Conservation (phyloP, 2,113 vertebrate genomes). For the Bufo gargarizans region DNA sequence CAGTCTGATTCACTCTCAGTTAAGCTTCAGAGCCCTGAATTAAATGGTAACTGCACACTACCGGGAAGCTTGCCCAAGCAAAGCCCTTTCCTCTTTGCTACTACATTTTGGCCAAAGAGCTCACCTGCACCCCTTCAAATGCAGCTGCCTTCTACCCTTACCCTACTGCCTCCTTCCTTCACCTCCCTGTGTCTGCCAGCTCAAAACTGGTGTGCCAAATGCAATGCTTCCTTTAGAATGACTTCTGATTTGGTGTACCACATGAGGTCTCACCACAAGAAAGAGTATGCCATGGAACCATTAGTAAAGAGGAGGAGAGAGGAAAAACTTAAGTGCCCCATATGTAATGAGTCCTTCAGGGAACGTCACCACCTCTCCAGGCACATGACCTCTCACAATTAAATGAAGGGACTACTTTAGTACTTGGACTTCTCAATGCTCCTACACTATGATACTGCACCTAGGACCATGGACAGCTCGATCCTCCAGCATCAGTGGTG, state of each 20-base stretch:
- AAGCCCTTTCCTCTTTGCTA: constrained; percentile 90
- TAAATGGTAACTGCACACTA: constrained; percentile 73
- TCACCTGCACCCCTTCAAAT: constrained; percentile 85
- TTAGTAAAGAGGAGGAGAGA: constrained; percentile 91
- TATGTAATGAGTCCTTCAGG: constrained; percentile 96
- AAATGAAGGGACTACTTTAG: constrained; percentile 59
- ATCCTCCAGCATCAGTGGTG: constrained; percentile 49
- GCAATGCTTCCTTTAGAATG: constrained; percentile 98
- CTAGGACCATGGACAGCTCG: neutral
- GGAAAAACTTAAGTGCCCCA: constrained; percentile 97
- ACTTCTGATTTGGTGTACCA: constrained; percentile 98
- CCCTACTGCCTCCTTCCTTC: constrained; percentile 93
- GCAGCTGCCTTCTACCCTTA: constrained; percentile 91
- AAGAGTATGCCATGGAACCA: constrained; percentile 93
- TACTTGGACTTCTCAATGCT: neutral
- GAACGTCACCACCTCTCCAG: constrained; percentile 96
- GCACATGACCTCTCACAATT: constrained; percentile 98
- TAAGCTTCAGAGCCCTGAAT: constrained; percentile 80
- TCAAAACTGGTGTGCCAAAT: constrained; percentile 99
- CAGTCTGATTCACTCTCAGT: constrained; percentile 84
- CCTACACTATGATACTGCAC: neutral
- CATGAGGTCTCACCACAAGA: constrained; percentile 98
- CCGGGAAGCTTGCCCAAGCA: constrained; percentile 82
- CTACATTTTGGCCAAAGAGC: constrained; percentile 93
- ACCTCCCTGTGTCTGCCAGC: constrained; percentile 94